Evolutionary conservation across 2,888 invertebrate genomes (phyloP), one percentile per base, ranked within the genome.

Genomic region (Camponotus fellah): DNA sequence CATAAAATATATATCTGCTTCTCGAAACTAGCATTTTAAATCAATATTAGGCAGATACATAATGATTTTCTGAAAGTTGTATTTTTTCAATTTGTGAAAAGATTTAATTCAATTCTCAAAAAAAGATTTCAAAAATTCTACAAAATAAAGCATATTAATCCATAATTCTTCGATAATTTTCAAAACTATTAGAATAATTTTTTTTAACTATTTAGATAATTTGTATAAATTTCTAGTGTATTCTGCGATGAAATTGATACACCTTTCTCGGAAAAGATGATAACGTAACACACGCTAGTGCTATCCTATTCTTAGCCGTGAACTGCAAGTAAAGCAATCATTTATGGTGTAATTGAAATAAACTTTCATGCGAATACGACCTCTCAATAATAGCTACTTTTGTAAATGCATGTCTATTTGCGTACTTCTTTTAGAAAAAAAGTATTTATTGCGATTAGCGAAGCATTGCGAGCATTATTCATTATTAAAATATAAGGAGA

Each of bases 381-480:
- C n/a, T 14, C n/a, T 58, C 4, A 56, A 40, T 21, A 66, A 46
- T 14, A 14, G 21, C n/a, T 56, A 46, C 8, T 40, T 17, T 17
- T 10, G n/a, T 26, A 49, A n/a, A 56, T 32, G 6, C 68, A 34
- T 32, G 32, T 8, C 77, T 14, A 10, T n/a, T 17, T 37, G 8
- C 3, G 32, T 32, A 26, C 2, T 43, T 43, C 49, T 58, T 71
- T 56, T 79, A 60, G 56, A 81, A 34, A 43, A 43, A 14, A 46
- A 4, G 14, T 46, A 58, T 12, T 62, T n/a, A 69, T 69, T 12
- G 8, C 66, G 17, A 17, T 46, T 62, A 66, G 37, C 68, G 40
- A 32, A 66, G 37, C 74, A 56, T 64, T 12, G n/a, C 40, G 58
- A 79, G 56, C 64, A 37, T 69, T 56, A 65, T 69, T 49, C 43